Base-by-base conservation (phyloP, 2,797 vertebrate species). In the Falco novaeseelandiae region DNA sequence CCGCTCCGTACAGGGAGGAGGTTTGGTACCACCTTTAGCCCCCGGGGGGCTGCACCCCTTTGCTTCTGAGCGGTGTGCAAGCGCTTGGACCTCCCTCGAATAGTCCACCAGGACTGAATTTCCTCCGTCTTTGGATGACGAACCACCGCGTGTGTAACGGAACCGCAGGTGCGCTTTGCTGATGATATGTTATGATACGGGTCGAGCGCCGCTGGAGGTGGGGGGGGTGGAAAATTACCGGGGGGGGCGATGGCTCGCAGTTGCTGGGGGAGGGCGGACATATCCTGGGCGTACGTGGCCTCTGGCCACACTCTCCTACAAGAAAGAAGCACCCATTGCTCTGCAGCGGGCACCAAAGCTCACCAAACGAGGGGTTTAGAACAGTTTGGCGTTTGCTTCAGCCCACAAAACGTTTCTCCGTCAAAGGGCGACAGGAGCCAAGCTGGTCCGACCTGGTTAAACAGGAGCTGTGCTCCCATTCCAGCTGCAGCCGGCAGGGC, bases 141-240 rank as follows among this genome's bases (percentile, higher is more conserved):
- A 85, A 83, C 84, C 67, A 19, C 66, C 78, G 5, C 0, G 4
- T 4, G 21, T 7, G 2, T 19, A 54, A 70, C 25, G 5, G 71
- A 63, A 44, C 11, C 1, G 4, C 21, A 2, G 27, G 40, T 5
- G 65, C 4, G 2, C 38, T 52, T 42, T 0, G 18, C 62, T 21
- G 42, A 27, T 1, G 54, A 21, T 20, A 27, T 0, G 1, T 14
- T 22, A 34, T 0, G 10, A 17, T 15, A 9, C 0, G 34, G 44
- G 40, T 51, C 8, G 9, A 20, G 71, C 1, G 2, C 19, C 2
- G 10, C 54, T 12, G 54, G 34, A 16, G 29, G 67, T 0, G 5
- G 29, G 40, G 40, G 38, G 13, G 5, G 32, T 9, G 34, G 72
- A 9, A 51, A 52, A 40, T 2, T 13, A 36, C 8, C 1, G 38